Base-by-base conservation (phyloP, 2,113 vertebrate genomes). In the Gopherus flavomarginatus region DNA sequence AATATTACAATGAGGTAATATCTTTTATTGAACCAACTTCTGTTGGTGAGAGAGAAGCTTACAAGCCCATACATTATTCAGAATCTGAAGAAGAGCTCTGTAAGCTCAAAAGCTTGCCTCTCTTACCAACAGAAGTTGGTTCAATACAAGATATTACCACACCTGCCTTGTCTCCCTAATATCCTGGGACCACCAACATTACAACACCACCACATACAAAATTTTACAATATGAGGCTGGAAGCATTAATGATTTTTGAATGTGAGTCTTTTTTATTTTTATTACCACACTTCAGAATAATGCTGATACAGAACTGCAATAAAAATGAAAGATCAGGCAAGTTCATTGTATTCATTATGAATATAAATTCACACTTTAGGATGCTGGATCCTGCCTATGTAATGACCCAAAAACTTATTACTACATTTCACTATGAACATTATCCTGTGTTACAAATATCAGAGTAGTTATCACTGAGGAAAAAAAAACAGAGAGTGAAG, bases 251-350 rank as follows among this genome's bases (percentile, higher is more conserved):
- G 27, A 79, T 81, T 89, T 78, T 4, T 19, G 81, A 96, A 12
- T 8, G 49, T 49, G 1, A 24, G 27, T 17, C 35, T 31, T 83
- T 80, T 75, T 35, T 65, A 19, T 72, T 86, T 65, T 50, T 89
- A 87, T 42, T 85, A 47, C 42, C 44, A 50, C 77, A 38, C 52
- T 92, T 86, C 69, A 80, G 59, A 93, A 79, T 38, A 80, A 14
- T n/a, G 80, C 80, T 89, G 88, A 95, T 83, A 92, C 90, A 93
- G 17, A 87, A 50, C 65, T 54, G 78, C 22, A 62, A 81, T 94
- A 85, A 52, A n/a, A 91, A 52, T 81, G 57, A 95, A 90, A 81
- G 92, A 94, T 85, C 85, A 94, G 84, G 42, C 5, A 44, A 44
- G 62, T 87, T 86, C 72, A 50, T 69, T 38, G 8, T 10, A 19